These are phyloP conservation scores for Nansenia antarctica DNA, from an alignment of 2,113 vertebrate genomes.

Conservation along the genomic window DNA sequence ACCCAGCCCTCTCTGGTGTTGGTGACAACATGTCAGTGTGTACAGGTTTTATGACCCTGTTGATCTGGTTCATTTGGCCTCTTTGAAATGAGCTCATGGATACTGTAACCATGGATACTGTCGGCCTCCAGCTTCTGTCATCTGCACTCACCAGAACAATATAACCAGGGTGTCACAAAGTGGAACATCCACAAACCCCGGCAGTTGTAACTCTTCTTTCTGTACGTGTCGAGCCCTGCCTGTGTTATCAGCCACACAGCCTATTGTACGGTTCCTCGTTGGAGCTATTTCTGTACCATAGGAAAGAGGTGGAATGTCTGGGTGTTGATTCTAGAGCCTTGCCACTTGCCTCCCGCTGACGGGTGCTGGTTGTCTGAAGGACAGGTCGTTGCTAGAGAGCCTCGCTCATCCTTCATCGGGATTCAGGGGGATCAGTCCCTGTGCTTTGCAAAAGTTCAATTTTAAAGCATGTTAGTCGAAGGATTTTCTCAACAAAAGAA, in stretches of 20 bases:
- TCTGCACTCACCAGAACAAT: no score
- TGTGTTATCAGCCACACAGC: no score
- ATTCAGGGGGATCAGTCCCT: slow-evolving; percentile 34
- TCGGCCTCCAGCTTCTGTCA: no score
- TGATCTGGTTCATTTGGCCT: no score
- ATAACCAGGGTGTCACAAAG: no score
- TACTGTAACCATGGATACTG: no score
- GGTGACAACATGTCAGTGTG: no score
- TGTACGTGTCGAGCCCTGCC: no score
- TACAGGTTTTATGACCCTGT: no score
- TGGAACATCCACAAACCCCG: no score
- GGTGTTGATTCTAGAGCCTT: slow-evolving; percentile 37
- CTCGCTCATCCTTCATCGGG: slow-evolving; percentile 42
- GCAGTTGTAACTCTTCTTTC: no score
- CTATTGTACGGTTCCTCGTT: not conserved
- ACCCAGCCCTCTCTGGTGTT: not conserved
- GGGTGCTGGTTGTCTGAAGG: slow-evolving; percentile 35
- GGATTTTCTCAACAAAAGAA: slow-evolving; percentile 57
- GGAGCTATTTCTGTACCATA: not conserved
- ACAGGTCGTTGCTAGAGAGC: slow-evolving; percentile 42
- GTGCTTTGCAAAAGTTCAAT: slow-evolving; percentile 39
- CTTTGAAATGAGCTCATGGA: no score
- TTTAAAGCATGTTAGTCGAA: slow-evolving; percentile 40
- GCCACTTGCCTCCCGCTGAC: slow-evolving; percentile 35
- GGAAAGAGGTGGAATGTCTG: slow-evolving; percentile 2